These are phyloP conservation scores for Tachuris rubrigastra DNA, from an alignment of 2,113 vertebrate species.

Conservation along the genomic window DNA sequence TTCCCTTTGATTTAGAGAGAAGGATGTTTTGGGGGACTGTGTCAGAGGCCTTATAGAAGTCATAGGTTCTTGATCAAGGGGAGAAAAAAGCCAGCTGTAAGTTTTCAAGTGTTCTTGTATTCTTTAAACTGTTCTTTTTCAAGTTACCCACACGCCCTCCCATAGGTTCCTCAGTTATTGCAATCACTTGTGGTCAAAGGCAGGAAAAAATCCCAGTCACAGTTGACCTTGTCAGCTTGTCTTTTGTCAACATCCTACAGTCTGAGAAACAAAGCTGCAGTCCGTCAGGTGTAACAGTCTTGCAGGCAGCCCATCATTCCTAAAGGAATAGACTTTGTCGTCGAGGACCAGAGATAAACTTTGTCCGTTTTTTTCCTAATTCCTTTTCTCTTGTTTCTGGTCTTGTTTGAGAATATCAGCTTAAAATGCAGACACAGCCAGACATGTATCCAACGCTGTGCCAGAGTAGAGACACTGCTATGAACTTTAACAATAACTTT, in stretches of 20 bases:
- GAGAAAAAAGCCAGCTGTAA: accelerated
- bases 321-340: neutral
- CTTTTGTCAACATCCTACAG: neutral
- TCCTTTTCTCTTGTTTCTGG: neutral
- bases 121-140: neutral
- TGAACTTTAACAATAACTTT: accelerated
- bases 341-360: neutral
- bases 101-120: neutral
- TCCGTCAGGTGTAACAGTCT: neutral
- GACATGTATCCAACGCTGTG: neutral
- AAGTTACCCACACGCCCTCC: neutral
- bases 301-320: neutral
- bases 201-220: neutral
- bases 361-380: neutral
- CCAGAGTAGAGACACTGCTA: neutral
- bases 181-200: neutral
- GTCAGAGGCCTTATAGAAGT: neutral
- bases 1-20: neutral
- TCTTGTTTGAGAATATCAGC: neutral
- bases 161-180: neutral
- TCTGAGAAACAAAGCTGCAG: neutral
- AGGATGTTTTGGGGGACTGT: neutral
- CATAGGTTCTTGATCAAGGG: neutral
- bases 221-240: neutral
- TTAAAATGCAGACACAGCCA: neutral